Percentiles rank a stretch among this genome's conserved stretches.
phyloP scores from a whole-genome alignment of 2,888 invertebrate species.

The Eristalis arbustorum region DNA sequence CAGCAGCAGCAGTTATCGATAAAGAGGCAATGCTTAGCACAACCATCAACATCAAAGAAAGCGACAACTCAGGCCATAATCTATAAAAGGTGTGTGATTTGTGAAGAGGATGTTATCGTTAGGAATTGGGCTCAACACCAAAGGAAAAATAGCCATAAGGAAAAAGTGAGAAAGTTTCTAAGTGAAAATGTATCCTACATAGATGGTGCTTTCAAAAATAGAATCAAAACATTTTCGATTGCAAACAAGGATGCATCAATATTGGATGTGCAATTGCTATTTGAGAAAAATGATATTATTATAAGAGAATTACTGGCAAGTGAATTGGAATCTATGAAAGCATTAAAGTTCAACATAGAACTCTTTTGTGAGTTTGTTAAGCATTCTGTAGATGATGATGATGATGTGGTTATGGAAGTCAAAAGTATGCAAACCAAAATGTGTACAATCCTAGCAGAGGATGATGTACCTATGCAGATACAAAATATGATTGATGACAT shows the following conservation, averaged over 20 bases:
- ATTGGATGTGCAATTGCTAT: not conserved
- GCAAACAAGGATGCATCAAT: not conserved
- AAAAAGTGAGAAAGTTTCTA: not conserved
- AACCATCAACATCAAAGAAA: too few species aligned
- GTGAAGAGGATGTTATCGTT: not conserved
- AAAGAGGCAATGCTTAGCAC: too few species aligned
- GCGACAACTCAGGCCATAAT: not conserved
- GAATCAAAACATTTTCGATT: not conserved
- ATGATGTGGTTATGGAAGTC: not conserved
- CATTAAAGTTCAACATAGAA: not conserved
- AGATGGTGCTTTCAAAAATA: not conserved
- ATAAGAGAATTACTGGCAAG: not conserved
- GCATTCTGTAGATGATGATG: not conserved
- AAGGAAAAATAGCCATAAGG: not conserved
- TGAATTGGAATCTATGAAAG: constrained; percentile 1
- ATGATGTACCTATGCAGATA: not conserved
- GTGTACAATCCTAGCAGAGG: not conserved
- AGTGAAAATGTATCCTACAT: constrained; percentile 1
- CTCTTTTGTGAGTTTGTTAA: not conserved
- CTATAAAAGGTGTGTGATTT: not conserved
- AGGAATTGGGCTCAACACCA: not conserved
- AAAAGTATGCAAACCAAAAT: constrained; percentile 5
- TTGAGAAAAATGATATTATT: not conserved
- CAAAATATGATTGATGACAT: not conserved
- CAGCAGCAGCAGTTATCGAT: too few species aligned